Percentiles rank a stretch among this genome's conserved stretches.
phyloP scores from a whole-genome alignment of 2,113 vertebrate genomes.

The Strigops habroptila region DNA sequence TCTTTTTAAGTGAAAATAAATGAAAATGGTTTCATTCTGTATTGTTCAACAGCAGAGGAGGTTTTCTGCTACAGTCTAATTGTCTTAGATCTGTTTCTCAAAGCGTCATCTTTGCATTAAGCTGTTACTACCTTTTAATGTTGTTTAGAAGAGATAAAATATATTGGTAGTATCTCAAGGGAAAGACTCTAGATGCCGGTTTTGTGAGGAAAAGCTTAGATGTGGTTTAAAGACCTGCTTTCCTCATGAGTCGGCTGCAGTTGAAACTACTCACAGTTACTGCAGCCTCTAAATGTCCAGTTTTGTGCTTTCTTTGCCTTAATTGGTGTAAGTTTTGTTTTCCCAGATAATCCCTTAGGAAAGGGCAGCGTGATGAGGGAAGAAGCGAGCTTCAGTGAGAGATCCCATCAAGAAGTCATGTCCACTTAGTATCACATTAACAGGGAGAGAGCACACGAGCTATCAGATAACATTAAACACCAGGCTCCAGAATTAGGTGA shows the following conservation, averaged over 20 bases:
- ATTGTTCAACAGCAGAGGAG: background rate
- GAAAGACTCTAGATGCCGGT: background rate
- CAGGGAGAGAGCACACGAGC: background rate
- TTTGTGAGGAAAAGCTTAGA: background rate
- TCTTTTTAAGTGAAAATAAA: constrained; percentile 48
- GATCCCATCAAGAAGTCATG: background rate
- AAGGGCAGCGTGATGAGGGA: background rate
- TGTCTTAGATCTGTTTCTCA: constrained; percentile 35
- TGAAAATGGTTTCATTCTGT: background rate
- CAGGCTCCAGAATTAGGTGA: background rate
- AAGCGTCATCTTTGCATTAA: background rate
- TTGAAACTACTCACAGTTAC: background rate
- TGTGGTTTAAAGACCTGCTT: constrained; percentile 2
- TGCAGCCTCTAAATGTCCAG: background rate
- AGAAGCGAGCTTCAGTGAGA: background rate
- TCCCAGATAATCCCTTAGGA: constrained; percentile 7
- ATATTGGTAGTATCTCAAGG: background rate
- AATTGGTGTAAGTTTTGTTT: constrained; percentile 9
- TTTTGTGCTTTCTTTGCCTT: background rate
- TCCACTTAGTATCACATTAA: background rate
- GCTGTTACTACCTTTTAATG: background rate
- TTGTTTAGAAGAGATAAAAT: background rate
- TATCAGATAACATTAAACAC: constrained; percentile 7
- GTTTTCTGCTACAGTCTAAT: background rate
- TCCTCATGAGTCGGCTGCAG: background rate